A percentile compares a stretch with the other conserved stretches of the same genome.
Conservation (phyloP, 2,113 vertebrate genomes). For the Helogale parvula region DNA sequence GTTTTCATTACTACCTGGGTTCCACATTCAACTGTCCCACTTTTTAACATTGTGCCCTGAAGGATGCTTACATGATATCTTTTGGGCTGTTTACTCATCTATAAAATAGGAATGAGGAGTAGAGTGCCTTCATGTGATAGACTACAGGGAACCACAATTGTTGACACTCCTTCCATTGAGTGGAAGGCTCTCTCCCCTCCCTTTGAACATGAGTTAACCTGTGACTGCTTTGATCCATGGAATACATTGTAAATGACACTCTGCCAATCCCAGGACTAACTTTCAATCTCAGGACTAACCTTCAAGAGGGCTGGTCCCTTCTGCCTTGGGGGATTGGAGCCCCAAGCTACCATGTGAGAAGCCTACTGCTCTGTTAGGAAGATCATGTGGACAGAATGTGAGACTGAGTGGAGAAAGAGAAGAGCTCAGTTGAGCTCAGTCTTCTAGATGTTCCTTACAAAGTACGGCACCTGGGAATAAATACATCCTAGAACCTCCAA, state of each 20-base stretch:
- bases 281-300: neutral
- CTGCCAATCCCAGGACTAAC: neutral
- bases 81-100: neutral
- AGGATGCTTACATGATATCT: neutral
- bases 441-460: neutral
- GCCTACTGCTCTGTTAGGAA: neutral
- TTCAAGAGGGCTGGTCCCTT: neutral
- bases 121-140: fast-evolving
- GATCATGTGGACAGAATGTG: neutral
- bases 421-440: fast-evolving
- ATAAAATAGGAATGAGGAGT: neutral
- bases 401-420: neutral
- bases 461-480: neutral
- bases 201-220: neutral
- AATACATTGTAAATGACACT: neutral
- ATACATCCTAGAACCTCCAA: neutral
- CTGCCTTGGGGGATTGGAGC: neutral
- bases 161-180: fast-evolving
- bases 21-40: neutral
- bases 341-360: neutral
- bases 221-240: neutral
- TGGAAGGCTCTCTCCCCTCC: neutral
- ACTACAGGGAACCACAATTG: neutral
- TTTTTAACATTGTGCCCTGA: neutral
- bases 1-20: neutral